These are phyloP conservation scores for Eolophus roseicapilla DNA, from an alignment of 2,113 vertebrate genomes.

Conservation along the genomic window DNA sequence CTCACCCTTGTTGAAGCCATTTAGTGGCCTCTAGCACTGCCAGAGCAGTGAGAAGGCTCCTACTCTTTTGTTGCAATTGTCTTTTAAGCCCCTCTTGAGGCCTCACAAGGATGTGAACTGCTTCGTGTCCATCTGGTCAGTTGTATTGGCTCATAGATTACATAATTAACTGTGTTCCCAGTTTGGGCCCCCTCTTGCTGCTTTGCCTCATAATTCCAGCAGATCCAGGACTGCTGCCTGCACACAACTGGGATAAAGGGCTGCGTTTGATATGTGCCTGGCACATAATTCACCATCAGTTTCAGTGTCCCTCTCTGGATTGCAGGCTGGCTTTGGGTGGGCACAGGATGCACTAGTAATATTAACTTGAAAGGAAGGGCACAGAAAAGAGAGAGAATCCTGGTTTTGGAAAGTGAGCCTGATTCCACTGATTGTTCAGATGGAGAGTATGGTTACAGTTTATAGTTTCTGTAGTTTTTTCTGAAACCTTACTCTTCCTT, in stretches of 20 bases:
- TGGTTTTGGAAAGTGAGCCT: neutral
- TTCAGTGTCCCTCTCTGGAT: neutral
- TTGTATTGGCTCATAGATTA: neutral
- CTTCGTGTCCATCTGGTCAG: rapidly evolving
- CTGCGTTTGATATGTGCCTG: neutral
- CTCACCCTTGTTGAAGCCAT: neutral
- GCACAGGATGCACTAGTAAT: rapidly evolving
- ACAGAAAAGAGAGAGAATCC: neutral
- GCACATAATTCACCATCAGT: neutral
- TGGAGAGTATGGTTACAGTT: neutral
- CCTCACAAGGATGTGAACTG: neutral
- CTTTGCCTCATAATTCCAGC: neutral
- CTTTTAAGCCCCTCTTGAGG: neutral
- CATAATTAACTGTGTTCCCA: neutral
- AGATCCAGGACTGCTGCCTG: neutral
- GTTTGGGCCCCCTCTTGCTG: neutral
- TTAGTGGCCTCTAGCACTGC: neutral
- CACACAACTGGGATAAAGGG: neutral
- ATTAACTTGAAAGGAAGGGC: neutral
- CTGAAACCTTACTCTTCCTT: neutral
- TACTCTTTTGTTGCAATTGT: neutral
- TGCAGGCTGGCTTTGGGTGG: rapidly evolving
- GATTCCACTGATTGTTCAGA: neutral
- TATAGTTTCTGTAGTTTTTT: neutral
- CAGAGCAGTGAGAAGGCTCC: neutral